Percentiles rank a stretch among this genome's conserved stretches.
Conservation (phyloP, 2,797 vertebrate species). For the Anniella stebbinsi region DNA sequence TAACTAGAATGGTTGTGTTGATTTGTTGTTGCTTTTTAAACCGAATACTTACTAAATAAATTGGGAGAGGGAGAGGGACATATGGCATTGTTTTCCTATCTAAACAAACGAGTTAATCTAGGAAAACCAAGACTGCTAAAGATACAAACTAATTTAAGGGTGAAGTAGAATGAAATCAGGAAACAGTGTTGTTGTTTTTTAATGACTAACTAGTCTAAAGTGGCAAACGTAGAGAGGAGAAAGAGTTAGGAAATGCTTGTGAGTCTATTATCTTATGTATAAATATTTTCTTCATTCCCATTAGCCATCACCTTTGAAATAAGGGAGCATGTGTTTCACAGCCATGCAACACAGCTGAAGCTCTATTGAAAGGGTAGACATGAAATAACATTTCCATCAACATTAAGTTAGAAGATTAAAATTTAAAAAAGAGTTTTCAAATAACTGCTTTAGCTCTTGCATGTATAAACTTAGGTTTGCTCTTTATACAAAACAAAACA, state of each 20-base stretch:
- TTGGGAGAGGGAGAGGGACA: not conserved
- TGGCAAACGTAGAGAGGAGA: not conserved
- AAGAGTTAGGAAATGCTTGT: slow-evolving; percentile 1
- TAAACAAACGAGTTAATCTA: slow-evolving; percentile 37
- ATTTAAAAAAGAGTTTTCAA: slow-evolving; percentile 37
- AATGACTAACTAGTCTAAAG: not conserved
- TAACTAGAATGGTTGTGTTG: slow-evolving; percentile 9
- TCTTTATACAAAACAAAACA: slow-evolving; percentile 36
- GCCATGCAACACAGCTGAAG: not conserved
- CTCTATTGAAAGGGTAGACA: slow-evolving; percentile 21
- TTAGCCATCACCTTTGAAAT: slow-evolving; percentile 45
- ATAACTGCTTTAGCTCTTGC: slow-evolving; percentile 52
- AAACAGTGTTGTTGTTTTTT: not conserved
- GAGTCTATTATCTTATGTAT: slow-evolving; percentile 12
- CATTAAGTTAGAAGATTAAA: slow-evolving; percentile 36
- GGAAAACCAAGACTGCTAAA: not conserved
- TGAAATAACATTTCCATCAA: slow-evolving; percentile 20
- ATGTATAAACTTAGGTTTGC: slow-evolving; percentile 27
- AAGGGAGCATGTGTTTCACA: not conserved
- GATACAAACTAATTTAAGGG: slow-evolving; percentile 48
- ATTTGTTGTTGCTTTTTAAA: not conserved
- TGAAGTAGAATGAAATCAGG: slow-evolving; percentile 28
- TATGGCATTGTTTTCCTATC: slow-evolving; percentile 11
- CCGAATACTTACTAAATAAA: not conserved
- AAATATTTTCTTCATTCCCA: slow-evolving; percentile 36